Evolutionary conservation across 2,113 vertebrate genomes (phyloP), one percentile per base, ranked within the genome.

Genomic region (Saimiri boliviensis): DNA sequence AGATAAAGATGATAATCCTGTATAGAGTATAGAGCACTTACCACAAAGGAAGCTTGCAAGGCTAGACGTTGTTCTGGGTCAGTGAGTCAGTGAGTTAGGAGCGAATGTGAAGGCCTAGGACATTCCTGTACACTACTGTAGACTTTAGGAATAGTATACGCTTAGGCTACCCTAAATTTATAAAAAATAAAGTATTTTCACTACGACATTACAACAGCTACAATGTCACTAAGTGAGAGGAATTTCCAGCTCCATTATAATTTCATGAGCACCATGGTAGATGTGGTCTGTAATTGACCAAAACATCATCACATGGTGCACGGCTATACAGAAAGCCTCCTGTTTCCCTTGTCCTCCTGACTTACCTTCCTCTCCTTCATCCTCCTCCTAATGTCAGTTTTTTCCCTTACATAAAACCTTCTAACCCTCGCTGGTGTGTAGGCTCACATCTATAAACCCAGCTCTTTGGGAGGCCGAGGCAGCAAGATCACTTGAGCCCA

Each of bases 271-370:
- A 47, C 27, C 25, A 30, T 10, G 3, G 21, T 14, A 12, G 23
- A 42, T 42, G 10, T 25, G 23, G 37, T 14, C 71, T 40, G 73
- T 47, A 27, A 47, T 14, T 9, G 40, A 77, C 74, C 8, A 25
- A 76, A 76, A 76, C 5, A 27, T 9, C 16, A 27, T 77, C 8
- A 5, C 17, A 16, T 10, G 42, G 73, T 17, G 27, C 73, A 47
- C 0, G 3, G 17, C 27, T 32, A 42, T 5, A 4, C 58, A 16
- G 20, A 13, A n/a, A 19, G 16, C 32, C n/a, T n/a, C 14, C 56
- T 5, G 45, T 35, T 13, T n/a, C 49, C 23, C 47, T 88, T 66
- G 45, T 8, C 19, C 49, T 82, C 73, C n/a, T 10, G 2, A 14
- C 23, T 58, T 20, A 37, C 49, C 58, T 40, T 90, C 58, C 32